Percentiles rank a stretch among this genome's conserved stretches.
phyloP scores from a whole-genome alignment of 2,113 vertebrate species.

The Hymenochirus boettgeri region DNA sequence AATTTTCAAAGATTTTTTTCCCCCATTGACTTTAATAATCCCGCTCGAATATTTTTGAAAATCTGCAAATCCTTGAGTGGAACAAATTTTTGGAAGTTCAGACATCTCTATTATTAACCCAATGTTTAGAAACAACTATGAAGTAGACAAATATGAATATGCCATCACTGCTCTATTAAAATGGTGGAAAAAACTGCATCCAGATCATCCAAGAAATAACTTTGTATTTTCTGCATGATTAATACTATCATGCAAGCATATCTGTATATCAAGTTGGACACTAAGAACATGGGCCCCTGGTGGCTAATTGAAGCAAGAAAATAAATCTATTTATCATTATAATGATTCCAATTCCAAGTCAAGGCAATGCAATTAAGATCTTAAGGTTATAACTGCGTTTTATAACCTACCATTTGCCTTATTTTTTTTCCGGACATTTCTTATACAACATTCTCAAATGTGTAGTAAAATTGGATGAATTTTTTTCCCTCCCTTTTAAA shows the following conservation, averaged over 20 bases:
- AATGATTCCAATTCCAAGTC: slow-evolving; percentile 39
- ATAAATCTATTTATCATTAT: slow-evolving; percentile 42
- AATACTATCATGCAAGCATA: slow-evolving; percentile 37
- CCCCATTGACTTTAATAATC: too few species aligned
- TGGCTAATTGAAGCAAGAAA: slow-evolving; percentile 42
- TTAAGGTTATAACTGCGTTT: slow-evolving; percentile 40
- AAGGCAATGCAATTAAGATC: slow-evolving; percentile 42
- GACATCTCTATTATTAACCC: too few species aligned
- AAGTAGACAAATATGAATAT: background rate
- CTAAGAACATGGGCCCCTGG: slow-evolving; percentile 39
- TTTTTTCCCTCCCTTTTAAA: background rate
- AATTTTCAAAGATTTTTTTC: too few species aligned
- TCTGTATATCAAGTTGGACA: slow-evolving; percentile 32
- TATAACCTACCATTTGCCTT: slow-evolving; percentile 32
- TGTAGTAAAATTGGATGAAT: background rate
- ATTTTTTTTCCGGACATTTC: slow-evolving; percentile 25
- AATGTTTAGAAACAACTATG: too few species aligned
- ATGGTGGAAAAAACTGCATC: background rate
- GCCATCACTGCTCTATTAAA: background rate
- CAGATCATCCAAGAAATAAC: background rate
- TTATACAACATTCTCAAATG: slow-evolving; percentile 15
- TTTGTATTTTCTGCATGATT: slow-evolving; percentile 34
- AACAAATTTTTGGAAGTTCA: too few species aligned
- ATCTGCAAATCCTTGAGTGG: too few species aligned
- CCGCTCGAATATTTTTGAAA: too few species aligned